phyloP scores from a whole-genome alignment of 2,888 invertebrate genomes.

The Sarcophaga variegata region DNA sequence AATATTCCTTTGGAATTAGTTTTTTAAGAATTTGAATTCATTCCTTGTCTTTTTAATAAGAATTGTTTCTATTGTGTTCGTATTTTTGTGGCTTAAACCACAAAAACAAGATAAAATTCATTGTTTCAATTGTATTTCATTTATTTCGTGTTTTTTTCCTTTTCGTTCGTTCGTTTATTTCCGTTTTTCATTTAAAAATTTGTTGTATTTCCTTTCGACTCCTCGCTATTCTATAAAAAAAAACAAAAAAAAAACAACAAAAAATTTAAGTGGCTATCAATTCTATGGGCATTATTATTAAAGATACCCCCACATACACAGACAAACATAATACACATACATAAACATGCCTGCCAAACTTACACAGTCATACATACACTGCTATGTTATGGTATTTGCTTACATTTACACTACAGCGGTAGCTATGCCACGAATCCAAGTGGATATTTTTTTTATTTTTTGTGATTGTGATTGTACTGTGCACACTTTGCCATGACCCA shows the following conservation, averaged over 20 bases:
- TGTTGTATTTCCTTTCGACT: constrained; percentile 26
- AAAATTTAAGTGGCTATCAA: constrained; percentile 66
- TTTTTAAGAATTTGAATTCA: constrained; percentile 44
- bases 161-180: background rate
- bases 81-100: constrained; percentile 38
- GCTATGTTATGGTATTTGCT: background rate
- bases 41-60: constrained; percentile 17
- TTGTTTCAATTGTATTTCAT: constrained; percentile 51
- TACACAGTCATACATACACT: too few relatives aligned
- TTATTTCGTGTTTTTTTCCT: constrained; percentile 13
- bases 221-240: background rate
- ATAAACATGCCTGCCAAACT: too few relatives aligned
- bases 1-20: background rate
- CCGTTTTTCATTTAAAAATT: background rate
- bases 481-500: constrained; percentile 1
- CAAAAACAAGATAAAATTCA: constrained; percentile 58
- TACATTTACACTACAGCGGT: background rate
- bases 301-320: constrained; percentile 38
- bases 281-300: constrained; percentile 50
- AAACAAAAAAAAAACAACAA: background rate
- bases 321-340: background rate
- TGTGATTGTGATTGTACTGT: background rate
- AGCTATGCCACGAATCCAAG: background rate
- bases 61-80: constrained; percentile 13
- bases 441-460: background rate